Evolutionary conservation across 2,113 vertebrate genomes (phyloP).

Genomic region (Leucosticte australis): DNA sequence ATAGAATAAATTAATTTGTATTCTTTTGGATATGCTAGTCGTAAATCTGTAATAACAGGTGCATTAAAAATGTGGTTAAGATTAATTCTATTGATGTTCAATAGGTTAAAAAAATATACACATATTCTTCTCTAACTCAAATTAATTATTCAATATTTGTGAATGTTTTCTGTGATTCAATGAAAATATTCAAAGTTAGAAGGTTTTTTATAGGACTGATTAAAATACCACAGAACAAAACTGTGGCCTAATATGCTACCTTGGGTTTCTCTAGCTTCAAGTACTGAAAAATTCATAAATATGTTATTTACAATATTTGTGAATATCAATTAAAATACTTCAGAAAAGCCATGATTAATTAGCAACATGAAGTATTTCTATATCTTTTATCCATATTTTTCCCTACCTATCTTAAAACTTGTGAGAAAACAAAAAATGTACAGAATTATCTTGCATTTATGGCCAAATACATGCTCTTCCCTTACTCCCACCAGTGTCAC

Average conservation of each 20-base stretch:
- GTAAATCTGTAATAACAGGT: neutral
- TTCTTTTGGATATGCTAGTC: neutral
- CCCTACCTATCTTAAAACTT: neutral
- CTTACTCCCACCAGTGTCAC: neutral
- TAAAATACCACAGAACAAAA: neutral
- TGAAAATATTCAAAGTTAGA: neutral
- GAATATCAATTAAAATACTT: neutral
- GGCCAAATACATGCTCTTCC: neutral
- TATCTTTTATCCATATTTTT: neutral
- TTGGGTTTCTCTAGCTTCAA: neutral
- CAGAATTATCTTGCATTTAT: neutral
- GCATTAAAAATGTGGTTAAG: neutral
- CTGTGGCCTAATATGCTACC: neutral
- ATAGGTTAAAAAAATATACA: neutral
- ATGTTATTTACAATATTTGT: neutral
- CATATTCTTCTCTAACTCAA: neutral
- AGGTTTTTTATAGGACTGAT: neutral
- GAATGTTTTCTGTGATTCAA: neutral
- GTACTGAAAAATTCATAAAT: neutral
- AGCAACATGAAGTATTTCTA: neutral
- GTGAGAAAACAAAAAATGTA: neutral
- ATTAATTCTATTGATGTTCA: neutral
- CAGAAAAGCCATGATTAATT: neutral
- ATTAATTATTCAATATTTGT: neutral
- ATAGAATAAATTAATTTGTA: neutral